Conservation (phyloP, 92 coral and sea anemone species). For the Phenganax subtilis region DNA sequence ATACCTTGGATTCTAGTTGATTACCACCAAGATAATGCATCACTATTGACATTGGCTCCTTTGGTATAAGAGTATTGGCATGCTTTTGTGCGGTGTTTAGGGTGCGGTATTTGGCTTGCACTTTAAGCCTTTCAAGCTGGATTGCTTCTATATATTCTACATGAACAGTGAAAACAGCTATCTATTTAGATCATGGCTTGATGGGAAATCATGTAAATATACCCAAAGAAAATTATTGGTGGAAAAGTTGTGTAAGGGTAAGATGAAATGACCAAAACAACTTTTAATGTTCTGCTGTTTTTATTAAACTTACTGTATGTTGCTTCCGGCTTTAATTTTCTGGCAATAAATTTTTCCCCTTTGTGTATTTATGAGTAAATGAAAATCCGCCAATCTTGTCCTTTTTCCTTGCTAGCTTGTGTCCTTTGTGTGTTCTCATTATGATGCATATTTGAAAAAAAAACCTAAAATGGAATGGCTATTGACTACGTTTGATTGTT, state of each 20-base stretch:
- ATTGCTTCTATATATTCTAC: neutral
- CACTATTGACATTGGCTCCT: neutral
- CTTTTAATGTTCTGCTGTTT: too few species aligned
- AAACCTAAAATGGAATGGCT: neutral
- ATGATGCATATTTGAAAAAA: neutral
- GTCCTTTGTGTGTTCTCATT: neutral
- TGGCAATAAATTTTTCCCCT: slow-evolving; percentile 40
- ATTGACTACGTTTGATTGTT: neutral
- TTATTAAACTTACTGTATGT: slow-evolving; percentile 15
- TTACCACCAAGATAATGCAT: neutral
- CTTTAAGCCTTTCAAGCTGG: neutral
- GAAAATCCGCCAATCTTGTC: neutral
- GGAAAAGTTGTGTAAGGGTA: neutral
- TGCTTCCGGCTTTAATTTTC: slow-evolving; percentile 23
- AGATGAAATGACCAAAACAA: too few species aligned
- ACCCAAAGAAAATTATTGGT: neutral
- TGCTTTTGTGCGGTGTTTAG: neutral
- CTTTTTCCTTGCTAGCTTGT: slow-evolving; percentile 12
- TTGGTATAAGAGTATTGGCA: neutral
- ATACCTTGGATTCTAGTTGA: neutral
- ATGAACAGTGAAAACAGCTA: too few species aligned
- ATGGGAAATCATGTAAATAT: too few species aligned
- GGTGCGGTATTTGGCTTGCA: neutral
- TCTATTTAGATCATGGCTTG: too few species aligned
- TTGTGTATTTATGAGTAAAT: slow-evolving; percentile 17